Evolutionary conservation across 2,113 vertebrate genomes (phyloP).

Genomic region (Atherinomorus stipes): DNA sequence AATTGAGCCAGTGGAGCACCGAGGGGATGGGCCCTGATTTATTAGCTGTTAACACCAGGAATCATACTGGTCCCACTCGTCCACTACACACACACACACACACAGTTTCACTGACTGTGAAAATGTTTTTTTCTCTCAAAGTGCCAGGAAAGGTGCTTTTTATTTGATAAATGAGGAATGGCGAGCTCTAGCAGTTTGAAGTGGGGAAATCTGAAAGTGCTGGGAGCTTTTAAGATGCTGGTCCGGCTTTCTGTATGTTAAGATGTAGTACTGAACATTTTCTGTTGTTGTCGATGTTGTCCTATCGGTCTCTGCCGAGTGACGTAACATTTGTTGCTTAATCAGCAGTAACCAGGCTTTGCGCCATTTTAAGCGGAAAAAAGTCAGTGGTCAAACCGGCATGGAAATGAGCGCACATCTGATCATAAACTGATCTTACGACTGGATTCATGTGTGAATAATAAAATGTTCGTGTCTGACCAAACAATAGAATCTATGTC

Average conservation of each 20-base stretch:
- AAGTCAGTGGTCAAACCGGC: too few species aligned
- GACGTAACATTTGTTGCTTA: too few species aligned
- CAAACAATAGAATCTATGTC: too few species aligned
- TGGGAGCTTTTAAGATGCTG: slow-evolving; percentile 47
- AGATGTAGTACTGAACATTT: not conserved
- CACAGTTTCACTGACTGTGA: slow-evolving; percentile 64
- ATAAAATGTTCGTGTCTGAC: too few species aligned
- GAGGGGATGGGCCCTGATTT: slow-evolving; percentile 76
- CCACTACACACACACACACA: slow-evolving; percentile 59
- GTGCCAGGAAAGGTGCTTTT: slow-evolving; percentile 76
- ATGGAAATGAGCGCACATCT: too few species aligned
- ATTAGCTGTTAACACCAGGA: slow-evolving; percentile 85
- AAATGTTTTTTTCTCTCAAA: slow-evolving; percentile 67
- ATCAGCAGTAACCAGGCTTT: too few species aligned
- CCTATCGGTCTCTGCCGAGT: too few species aligned
- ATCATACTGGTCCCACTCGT: slow-evolving; percentile 68
- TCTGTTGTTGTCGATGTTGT: not conserved
- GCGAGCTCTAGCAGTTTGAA: slow-evolving; percentile 55
- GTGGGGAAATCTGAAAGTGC: slow-evolving; percentile 47
- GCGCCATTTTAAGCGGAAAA: too few species aligned
- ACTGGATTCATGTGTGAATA: too few species aligned
- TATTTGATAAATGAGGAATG: slow-evolving; percentile 75
- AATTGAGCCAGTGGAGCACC: slow-evolving; percentile 74
- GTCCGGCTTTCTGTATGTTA: not conserved
- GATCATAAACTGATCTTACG: too few species aligned